Evolutionary conservation across 2,797 vertebrate species (phyloP), one percentile per base, ranked within the genome.

Genomic region (Muscicapa comitata): DNA sequence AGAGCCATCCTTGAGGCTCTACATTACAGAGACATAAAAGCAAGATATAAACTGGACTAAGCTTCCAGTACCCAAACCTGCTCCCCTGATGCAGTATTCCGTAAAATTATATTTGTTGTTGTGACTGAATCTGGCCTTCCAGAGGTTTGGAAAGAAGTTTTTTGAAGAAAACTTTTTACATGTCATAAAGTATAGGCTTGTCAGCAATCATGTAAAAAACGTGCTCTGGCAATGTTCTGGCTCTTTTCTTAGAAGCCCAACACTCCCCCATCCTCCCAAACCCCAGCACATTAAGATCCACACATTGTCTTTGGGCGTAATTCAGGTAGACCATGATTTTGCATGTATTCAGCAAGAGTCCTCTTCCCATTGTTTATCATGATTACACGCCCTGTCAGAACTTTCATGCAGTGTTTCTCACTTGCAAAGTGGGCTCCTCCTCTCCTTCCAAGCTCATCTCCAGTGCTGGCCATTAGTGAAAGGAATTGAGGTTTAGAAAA

Each of bases 241-340:
- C n/a, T 76, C 38, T 58, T 71, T 70, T 37, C 40, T 11, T 5
- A 19, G 79, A 68, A 67, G 4, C 9, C 19, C 6, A 67, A 14
- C 13, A 29, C 2, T 17, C 3, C 3, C 2, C 0, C 5, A 17
- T 19, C 10, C 6, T 77, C 23, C 25, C 23, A 90, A 25, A 47
- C 2, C 24, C 33, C 33, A 67, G 8, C 5, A 38, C 10, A 28
- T 33, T 73, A 25, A 80, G 33, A 61, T 13, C 7, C 54, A 35
- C 12, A 24, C 14, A 11, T 16, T 50, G 28, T 54, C 4, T 81
- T n/a, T 43, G 47, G 23, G 31, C 19, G 37, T 43, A 48, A 73
- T 31, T 84, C 43, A 55, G 16, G 18, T 8, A 48, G 62, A 81
- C 13, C 3, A 4, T 48, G 42, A 35, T 28, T 33, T 20, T 76